These are phyloP conservation scores for Pavo muticus DNA, from an alignment of 2,113 vertebrate genomes.

Conservation along the genomic window DNA sequence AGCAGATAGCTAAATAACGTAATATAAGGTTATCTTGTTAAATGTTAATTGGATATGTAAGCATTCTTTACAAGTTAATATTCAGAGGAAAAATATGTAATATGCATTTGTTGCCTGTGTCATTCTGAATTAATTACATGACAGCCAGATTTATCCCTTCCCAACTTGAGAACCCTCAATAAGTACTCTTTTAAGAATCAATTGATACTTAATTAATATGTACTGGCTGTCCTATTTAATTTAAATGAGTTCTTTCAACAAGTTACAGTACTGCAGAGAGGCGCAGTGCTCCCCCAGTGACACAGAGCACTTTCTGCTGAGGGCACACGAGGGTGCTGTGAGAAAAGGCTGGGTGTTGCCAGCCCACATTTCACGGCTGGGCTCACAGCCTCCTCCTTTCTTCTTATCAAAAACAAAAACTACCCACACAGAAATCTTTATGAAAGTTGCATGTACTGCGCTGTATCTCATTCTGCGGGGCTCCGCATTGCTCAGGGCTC, in stretches of 20 bases:
- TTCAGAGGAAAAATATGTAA: conserved; percentile 63
- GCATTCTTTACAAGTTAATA: conserved; percentile 73
- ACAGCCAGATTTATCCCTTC: conserved; percentile 72
- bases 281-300: background rate
- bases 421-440: conserved; percentile 1
- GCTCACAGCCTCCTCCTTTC: background rate
- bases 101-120: conserved; percentile 61
- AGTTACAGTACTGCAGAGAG: conserved; percentile 18
- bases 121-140: conserved; percentile 74
- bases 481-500: background rate
- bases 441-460: background rate
- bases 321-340: conserved; percentile 71
- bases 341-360: conserved; percentile 49
- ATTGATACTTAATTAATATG: conserved; percentile 79
- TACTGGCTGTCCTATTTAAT: conserved; percentile 72
- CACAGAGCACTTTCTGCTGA: background rate
- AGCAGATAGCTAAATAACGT: conserved; percentile 69
- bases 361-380: background rate
- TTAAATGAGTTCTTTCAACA: conserved; percentile 68
- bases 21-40: conserved; percentile 71
- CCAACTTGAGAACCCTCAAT: conserved; percentile 70
- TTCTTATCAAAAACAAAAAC: background rate
- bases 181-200: conserved; percentile 77
- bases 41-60: conserved; percentile 78
- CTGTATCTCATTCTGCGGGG: background rate